A percentile compares a stretch with the other conserved stretches of the same genome.
phyloP scores from a whole-genome alignment of 2,888 invertebrate genomes.

The Thyatira batis region DNA sequence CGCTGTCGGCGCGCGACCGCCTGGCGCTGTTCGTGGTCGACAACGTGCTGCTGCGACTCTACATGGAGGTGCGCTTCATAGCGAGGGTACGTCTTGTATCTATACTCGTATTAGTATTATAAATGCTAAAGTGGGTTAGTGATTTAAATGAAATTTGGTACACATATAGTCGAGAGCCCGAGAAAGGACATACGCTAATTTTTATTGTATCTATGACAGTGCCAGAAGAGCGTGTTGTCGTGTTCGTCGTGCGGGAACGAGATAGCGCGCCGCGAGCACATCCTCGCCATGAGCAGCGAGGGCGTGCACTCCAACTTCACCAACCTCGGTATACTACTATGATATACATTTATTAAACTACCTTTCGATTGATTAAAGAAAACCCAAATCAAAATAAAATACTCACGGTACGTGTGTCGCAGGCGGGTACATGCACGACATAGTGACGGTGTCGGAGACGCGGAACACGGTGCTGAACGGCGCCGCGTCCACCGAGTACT shows the following conservation, averaged over 20 bases:
- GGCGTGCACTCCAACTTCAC: constrained; percentile 73
- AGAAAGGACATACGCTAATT: too few relatives aligned
- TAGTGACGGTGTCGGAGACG: constrained; percentile 62
- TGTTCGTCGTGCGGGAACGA: constrained; percentile 54
- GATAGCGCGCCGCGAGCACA: constrained; percentile 58
- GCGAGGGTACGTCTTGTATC: constrained; percentile 31
- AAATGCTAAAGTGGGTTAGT: neutral
- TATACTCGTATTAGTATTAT: too few relatives aligned
- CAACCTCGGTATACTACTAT: constrained; percentile 44
- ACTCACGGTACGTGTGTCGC: constrained; percentile 9
- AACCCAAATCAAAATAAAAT: too few relatives aligned
- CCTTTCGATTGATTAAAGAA: too few relatives aligned
- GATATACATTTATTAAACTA: too few relatives aligned
- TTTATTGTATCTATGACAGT: too few relatives aligned
- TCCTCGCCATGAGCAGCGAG: constrained; percentile 72
- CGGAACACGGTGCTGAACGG: constrained; percentile 46
- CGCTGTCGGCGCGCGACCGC: constrained; percentile 61
- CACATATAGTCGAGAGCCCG: too few relatives aligned
- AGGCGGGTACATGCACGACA: constrained; percentile 76
- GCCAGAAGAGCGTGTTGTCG: constrained; percentile 55
- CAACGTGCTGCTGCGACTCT: constrained; percentile 67
- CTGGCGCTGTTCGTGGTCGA: constrained; percentile 63
- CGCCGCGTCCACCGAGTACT: constrained; percentile 59
- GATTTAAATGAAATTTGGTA: too few relatives aligned
- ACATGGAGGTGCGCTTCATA: constrained; percentile 60